A percentile compares a stretch with the other conserved stretches of the same genome.
phyloP scores from a whole-genome alignment of 2,797 vertebrate genomes.

The Glossophaga mutica region DNA sequence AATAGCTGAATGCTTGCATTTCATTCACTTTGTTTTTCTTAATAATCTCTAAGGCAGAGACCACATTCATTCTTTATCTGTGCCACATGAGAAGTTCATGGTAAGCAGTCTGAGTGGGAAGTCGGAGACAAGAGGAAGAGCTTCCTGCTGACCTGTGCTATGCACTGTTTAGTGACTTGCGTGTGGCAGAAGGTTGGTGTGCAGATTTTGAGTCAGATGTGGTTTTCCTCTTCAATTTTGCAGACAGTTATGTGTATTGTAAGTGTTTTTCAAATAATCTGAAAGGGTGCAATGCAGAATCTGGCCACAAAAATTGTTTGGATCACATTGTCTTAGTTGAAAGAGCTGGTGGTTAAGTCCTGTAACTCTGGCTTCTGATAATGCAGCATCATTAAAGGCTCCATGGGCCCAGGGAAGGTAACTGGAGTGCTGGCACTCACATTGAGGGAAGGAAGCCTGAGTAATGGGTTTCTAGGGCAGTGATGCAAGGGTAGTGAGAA shows the following conservation, averaged over 20 bases:
- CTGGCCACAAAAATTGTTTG: not conserved
- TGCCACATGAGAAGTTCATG: not conserved
- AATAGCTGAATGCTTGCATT: not conserved
- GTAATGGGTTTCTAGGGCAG: not conserved
- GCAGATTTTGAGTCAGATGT: not conserved
- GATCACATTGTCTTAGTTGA: not conserved
- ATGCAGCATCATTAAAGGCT: accelerated
- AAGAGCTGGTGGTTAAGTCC: not conserved
- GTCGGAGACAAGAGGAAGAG: accelerated
- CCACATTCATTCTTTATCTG: not conserved
- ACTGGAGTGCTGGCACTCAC: no score
- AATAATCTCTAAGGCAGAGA: not conserved
- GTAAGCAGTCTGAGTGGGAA: not conserved
- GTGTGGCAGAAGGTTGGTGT: not conserved
- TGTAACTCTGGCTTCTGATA: not conserved
- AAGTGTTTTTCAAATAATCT: not conserved
- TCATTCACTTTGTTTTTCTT: not conserved
- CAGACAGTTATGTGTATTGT: not conserved
- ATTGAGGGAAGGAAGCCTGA: not conserved
- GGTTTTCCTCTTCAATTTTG: not conserved
- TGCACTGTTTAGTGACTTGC: not conserved
- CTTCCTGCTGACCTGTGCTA: slow-evolving; percentile 5
- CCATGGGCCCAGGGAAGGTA: accelerated
- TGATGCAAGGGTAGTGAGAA: accelerated
- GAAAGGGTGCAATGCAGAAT: not conserved